phyloP scores from a whole-genome alignment of 1,140 invertebrate genomes.

The Saccostrea cuccullata region DNA sequence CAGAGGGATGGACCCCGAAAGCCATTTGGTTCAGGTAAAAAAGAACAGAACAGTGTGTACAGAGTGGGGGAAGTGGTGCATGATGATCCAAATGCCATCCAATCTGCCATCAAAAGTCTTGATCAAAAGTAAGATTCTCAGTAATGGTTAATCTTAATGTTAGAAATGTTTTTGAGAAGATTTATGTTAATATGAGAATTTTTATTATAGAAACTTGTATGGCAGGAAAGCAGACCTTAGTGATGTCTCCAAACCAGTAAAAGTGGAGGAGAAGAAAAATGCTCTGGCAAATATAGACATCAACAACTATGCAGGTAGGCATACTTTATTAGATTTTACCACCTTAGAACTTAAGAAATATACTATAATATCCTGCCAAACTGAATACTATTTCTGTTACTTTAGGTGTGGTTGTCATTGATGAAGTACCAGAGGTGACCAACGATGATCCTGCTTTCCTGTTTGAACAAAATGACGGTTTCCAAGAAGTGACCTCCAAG shows the following conservation, averaged over 20 bases:
- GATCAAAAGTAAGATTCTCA: slow-evolving; percentile 49
- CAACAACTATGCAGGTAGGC: slow-evolving; percentile 81
- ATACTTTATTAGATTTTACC: not conserved
- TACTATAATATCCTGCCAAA: too few species aligned
- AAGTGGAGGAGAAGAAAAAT: slow-evolving; percentile 80
- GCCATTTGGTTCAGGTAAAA: slow-evolving; percentile 66
- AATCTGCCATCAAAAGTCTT: slow-evolving; percentile 80
- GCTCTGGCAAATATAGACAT: slow-evolving; percentile 81
- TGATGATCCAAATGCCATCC: slow-evolving; percentile 81
- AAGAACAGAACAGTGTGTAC: slow-evolving; percentile 79
- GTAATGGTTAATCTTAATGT: not conserved
- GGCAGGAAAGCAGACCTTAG: slow-evolving; percentile 71
- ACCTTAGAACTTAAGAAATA: too few species aligned
- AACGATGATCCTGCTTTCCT: slow-evolving; percentile 79
- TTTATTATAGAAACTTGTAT: slow-evolving; percentile 59
- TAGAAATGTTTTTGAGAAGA: not conserved
- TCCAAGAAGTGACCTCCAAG: slow-evolving; percentile 92
- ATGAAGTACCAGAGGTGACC: slow-evolving; percentile 81
- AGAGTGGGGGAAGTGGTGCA: slow-evolving; percentile 82
- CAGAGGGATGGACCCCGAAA: slow-evolving; percentile 66
- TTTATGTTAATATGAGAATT: not conserved
- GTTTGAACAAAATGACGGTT: slow-evolving; percentile 85
- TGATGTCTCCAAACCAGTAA: slow-evolving; percentile 79
- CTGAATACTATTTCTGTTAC: not conserved
- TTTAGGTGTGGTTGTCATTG: slow-evolving; percentile 82